A percentile compares a stretch with the other conserved stretches of the same genome.
phyloP scores from a whole-genome alignment of 35 echinoderm and acorn worm species.

The Anneissia japonica region DNA sequence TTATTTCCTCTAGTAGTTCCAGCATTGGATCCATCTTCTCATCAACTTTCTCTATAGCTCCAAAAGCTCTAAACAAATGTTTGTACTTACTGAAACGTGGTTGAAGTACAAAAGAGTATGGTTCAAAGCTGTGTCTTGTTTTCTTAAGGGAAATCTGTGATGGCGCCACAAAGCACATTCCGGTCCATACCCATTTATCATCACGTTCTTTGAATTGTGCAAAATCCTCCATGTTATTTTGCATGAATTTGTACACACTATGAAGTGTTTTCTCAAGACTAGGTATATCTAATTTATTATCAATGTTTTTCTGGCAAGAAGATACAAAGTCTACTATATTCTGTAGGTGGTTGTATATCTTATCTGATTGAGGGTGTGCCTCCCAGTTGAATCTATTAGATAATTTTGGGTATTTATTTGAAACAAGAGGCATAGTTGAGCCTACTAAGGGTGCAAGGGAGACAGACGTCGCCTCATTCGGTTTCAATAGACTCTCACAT shows the following conservation, averaged over 20 bases:
- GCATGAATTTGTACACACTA: neutral
- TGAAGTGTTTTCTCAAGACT: neutral
- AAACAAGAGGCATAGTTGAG: neutral
- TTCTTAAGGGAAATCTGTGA: too few relatives aligned
- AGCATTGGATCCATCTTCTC: too few relatives aligned
- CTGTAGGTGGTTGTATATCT: neutral
- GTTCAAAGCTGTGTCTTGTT: too few relatives aligned
- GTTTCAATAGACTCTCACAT: neutral
- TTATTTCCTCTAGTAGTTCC: too few relatives aligned
- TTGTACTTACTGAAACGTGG: too few relatives aligned
- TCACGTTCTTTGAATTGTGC: neutral
- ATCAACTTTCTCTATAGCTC: too few relatives aligned
- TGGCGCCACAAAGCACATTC: too few relatives aligned
- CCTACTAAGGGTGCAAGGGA: neutral
- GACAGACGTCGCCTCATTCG: neutral
- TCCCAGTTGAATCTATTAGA: neutral
- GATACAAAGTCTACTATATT: neutral
- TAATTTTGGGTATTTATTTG: neutral
- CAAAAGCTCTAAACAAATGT: too few relatives aligned
- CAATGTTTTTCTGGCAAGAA: neutral
- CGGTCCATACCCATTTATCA: neutral
- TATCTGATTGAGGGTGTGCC: neutral
- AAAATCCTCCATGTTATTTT: neutral
- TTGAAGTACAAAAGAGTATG: too few relatives aligned
- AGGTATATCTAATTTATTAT: neutral